Evolutionary conservation across 1,140 invertebrate genomes (phyloP), one percentile per base, ranked within the genome.

Genomic region (Heliconius melpomene): DNA sequence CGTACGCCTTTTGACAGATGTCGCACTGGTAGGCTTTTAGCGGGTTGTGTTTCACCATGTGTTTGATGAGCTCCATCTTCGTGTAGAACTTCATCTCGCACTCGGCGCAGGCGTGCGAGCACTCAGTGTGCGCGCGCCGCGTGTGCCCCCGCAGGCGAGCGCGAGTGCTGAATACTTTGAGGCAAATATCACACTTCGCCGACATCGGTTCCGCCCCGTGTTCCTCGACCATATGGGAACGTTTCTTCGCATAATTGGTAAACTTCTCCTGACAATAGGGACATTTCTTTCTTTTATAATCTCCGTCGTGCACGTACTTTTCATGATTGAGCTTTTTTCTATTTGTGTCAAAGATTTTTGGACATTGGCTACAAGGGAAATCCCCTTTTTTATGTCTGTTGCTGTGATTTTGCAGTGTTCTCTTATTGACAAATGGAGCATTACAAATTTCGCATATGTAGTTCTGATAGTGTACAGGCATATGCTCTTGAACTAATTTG

Each of bases 21-120:
- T 84, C 76, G 60, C 83, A 84, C 40, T 80, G 66, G 38, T 82
- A 82, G 11, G 78, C 74, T 8, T 60, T 57, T 26, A 77, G 16
- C 20, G 40, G 40, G 16, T 72, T 74, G 36, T 96, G 95, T 52
- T 92, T 95, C 1, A 95, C 84, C 85, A 94, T 94, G 77, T 96
- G 95, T 32, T 91, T 87, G 6, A 90, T 89, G n/a, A 96, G 83
- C 20, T 86, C 86, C n/a, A 79, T 66, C 66, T 84, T 89, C 2
- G 84, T 82, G 75, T 87, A 93, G 80, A 94, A 94, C 23, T 85
- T 82, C 81, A 87, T 89, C 8, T 90, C 86, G 77, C 95, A 95
- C 26, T 88, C 81, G 2, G 78, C 74, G 76, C 95, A 95, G 20
- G 87, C 81, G 71, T 89, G 84, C 7, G 84, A 81, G 52, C 86